Percentiles rank a stretch among this genome's conserved stretches.
phyloP scores from a whole-genome alignment of 2,888 invertebrate species.

The Eustalomyia histrio region DNA sequence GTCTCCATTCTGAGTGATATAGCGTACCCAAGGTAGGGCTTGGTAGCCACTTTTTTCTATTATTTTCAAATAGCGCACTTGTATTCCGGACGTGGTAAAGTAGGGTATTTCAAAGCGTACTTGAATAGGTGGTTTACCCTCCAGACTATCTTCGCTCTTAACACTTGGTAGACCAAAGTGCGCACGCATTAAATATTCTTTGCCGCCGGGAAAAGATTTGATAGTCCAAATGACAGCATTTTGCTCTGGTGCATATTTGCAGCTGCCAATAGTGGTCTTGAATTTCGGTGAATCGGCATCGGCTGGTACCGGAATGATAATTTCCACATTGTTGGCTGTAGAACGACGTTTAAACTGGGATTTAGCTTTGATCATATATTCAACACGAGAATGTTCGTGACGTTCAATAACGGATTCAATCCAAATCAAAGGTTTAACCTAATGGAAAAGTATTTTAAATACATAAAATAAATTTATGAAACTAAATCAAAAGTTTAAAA shows the following conservation, averaged over 20 bases:
- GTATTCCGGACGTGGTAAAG: slow-evolving; percentile 99
- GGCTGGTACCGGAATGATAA: slow-evolving; percentile 95
- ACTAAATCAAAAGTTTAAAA: too few relatives aligned
- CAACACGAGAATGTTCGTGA: slow-evolving; percentile 97
- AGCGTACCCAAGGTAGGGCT: slow-evolving; percentile 99
- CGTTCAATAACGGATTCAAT: slow-evolving; percentile 99
- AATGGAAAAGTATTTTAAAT: background rate
- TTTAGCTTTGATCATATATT: slow-evolving; percentile 99
- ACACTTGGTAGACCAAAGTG: slow-evolving; percentile 99
- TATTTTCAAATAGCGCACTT: slow-evolving; percentile 86
- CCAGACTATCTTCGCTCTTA: slow-evolving; percentile 91
- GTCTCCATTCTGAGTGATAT: slow-evolving; percentile 99
- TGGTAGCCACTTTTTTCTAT: slow-evolving; percentile 99
- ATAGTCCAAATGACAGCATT: slow-evolving; percentile 98
- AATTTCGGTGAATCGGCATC: slow-evolving; percentile 99
- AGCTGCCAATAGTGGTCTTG: slow-evolving; percentile 97
- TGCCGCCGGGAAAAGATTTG: slow-evolving; percentile 98
- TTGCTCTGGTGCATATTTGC: slow-evolving; percentile 98
- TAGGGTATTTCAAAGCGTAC: slow-evolving; percentile 99
- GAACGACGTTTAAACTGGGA: slow-evolving; percentile 98
- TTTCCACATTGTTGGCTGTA: slow-evolving; percentile 99
- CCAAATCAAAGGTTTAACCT: slow-evolving; percentile 97
- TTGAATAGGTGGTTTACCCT: slow-evolving; percentile 98
- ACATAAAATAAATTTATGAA: too few relatives aligned
- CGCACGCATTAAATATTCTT: slow-evolving; percentile 98